A percentile compares a stretch with the other conserved stretches of the same genome.
Conservation (phyloP, 2,113 vertebrate species). For the Neopipo cinnamomea region DNA sequence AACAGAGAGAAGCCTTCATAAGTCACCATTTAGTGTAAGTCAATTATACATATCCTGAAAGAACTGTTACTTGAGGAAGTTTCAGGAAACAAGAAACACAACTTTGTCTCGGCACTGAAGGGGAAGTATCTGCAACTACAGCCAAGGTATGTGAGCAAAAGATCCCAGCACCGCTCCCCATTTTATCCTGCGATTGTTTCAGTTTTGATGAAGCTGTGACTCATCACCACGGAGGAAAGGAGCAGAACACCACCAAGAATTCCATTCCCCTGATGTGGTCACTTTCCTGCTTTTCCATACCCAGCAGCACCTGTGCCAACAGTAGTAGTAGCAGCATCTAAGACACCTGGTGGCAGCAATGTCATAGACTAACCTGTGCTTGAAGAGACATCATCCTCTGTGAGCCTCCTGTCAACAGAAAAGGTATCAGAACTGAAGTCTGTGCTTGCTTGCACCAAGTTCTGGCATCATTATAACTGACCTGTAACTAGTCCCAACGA, state of each 20-base stretch:
- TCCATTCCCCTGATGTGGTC: background rate
- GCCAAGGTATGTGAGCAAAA: background rate
- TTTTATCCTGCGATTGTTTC: background rate
- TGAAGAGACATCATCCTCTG: background rate
- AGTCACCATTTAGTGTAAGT: background rate
- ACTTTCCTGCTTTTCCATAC: background rate
- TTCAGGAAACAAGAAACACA: background rate
- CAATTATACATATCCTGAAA: background rate
- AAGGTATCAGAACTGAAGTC: background rate
- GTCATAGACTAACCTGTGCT: background rate
- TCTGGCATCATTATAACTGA: background rate
- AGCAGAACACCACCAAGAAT: background rate
- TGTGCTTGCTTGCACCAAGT: background rate
- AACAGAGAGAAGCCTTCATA: background rate
- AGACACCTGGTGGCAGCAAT: slow-evolving; percentile 57
- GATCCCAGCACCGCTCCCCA: background rate
- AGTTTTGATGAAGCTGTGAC: background rate
- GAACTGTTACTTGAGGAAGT: background rate
- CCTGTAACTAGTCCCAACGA: background rate
- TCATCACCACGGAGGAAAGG: background rate
- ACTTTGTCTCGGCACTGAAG: background rate
- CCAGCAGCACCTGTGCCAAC: background rate
- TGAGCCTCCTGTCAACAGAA: background rate
- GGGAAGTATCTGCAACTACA: background rate
- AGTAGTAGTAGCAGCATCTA: background rate